These are phyloP conservation scores for Atherinosoma microstoma DNA, from an alignment of 2,797 vertebrate genomes.

Conservation along the genomic window DNA sequence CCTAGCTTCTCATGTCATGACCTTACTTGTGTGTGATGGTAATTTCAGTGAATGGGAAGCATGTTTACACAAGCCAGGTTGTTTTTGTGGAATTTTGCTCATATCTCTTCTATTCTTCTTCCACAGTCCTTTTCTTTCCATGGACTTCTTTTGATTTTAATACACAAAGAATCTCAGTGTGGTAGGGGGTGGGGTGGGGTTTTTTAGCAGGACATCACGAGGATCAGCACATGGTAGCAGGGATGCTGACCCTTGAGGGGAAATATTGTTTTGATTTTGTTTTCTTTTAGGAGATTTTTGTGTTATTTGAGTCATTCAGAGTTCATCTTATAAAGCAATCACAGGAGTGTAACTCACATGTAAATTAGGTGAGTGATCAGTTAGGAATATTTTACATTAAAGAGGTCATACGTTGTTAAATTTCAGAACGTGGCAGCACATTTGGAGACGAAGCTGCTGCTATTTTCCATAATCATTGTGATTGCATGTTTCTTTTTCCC, in stretches of 20 bases:
- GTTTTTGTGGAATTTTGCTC: conserved; percentile 7
- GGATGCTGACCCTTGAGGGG: conserved; percentile 43
- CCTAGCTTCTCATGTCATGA: too few relatives aligned
- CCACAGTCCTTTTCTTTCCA: conserved; percentile 9
- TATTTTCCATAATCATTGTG: too few relatives aligned
- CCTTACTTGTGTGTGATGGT: neutral
- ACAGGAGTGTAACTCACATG: neutral
- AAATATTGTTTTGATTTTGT: neutral
- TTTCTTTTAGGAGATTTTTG: neutral
- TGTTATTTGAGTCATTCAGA: conserved; percentile 6
- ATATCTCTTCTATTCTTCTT: neutral
- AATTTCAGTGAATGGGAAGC: conserved; percentile 14
- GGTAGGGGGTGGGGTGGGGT: neutral
- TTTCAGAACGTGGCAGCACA: too few relatives aligned
- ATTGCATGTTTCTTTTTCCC: too few relatives aligned
- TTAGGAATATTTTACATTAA: too few relatives aligned
- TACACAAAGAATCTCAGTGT: conserved; percentile 63
- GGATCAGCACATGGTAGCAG: conserved; percentile 53
- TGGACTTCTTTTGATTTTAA: conserved; percentile 38
- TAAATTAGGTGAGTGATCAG: too few relatives aligned
- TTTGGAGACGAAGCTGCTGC: too few relatives aligned
- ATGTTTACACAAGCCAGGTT: conserved; percentile 30
- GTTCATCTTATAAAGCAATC: neutral
- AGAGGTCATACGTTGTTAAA: too few relatives aligned
- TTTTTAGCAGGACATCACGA: conserved; percentile 53